Evolutionary conservation across 2,888 invertebrate genomes (phyloP).

Genomic region (Synanthedon myopaeformis): DNA sequence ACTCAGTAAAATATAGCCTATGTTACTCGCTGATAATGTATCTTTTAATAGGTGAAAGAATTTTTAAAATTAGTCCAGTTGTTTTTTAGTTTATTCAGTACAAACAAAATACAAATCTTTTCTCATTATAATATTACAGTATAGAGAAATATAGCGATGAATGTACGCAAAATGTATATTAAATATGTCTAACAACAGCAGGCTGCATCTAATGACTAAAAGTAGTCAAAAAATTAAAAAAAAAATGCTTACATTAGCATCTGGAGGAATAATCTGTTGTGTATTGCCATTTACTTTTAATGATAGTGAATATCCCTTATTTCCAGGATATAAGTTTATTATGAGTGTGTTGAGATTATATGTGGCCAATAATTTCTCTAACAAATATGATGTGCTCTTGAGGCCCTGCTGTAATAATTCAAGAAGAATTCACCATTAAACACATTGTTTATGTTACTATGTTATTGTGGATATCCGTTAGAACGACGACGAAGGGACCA

Average conservation of each 20-base stretch:
- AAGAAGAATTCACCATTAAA: background rate
- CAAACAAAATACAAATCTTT: too few species aligned
- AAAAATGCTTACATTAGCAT: conserved; percentile 51
- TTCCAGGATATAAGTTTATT: conserved; percentile 90
- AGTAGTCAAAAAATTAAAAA: background rate
- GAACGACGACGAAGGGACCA: too few species aligned
- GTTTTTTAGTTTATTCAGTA: too few species aligned
- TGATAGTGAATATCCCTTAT: conserved; percentile 88
- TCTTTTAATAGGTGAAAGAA: too few species aligned
- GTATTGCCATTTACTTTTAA: conserved; percentile 72
- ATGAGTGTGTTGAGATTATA: conserved; percentile 91
- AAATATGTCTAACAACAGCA: too few species aligned
- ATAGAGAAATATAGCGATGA: too few species aligned
- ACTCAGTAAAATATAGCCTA: too few species aligned
- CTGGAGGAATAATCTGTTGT: conserved; percentile 52
- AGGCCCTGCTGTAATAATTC: conserved; percentile 64
- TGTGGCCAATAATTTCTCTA: conserved; percentile 86
- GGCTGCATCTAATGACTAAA: background rate
- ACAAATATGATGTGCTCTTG: conserved; percentile 76
- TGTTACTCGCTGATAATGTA: too few species aligned
- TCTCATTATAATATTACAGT: too few species aligned
- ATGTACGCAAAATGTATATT: too few species aligned
- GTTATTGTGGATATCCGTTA: too few species aligned
- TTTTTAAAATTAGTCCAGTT: too few species aligned
- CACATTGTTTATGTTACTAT: conserved; percentile 1